These are phyloP conservation scores for human (Homo sapiens) DNA, from an alignment of 2,113 vertebrate genomes.

Conservation along the genomic window GRCh38 chr6:144376501-144377000, in stretches of 20 bases:
- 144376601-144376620: background rate
- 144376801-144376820: conserved; percentile 19
- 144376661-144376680: background rate
- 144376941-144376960: background rate
- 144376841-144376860: background rate
- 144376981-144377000: background rate
- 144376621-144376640: background rate
- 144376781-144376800: background rate
- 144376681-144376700: background rate
- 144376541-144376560: too few species aligned
- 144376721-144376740: background rate
- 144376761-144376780: background rate
- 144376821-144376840: background rate
- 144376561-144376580: too few species aligned
- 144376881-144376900: background rate
- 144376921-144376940: background rate
- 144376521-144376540: too few species aligned
- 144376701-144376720: conserved; percentile 24
- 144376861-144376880: background rate
- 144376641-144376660: background rate
- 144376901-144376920: background rate
- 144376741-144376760: background rate
- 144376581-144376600: too few species aligned
- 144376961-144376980: background rate
- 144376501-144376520: too few species aligned